A percentile compares a stretch with the other conserved stretches of the same genome.
phyloP scores from a whole-genome alignment of 2,888 invertebrate species.

The Eremobia ochroleuca region DNA sequence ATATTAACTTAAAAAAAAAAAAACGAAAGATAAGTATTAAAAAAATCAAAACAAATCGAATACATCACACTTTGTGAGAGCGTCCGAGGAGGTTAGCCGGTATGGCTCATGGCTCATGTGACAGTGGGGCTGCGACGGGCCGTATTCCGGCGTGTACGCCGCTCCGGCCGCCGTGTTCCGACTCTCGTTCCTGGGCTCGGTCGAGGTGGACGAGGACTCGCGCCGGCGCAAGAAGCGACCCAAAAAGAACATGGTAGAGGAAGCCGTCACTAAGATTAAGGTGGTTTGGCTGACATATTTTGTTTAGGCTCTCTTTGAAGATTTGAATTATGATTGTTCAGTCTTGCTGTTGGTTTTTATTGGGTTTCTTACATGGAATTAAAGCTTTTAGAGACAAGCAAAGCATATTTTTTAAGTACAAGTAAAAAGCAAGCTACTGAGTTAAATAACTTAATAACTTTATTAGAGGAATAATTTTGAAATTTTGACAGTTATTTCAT shows the following conservation, averaged over 20 bases:
- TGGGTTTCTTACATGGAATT: not conserved
- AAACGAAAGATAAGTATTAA: not conserved
- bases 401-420: not conserved
- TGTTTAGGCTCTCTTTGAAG: slow-evolving; percentile 53
- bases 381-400: not conserved
- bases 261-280: slow-evolving; percentile 96
- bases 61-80: slow-evolving; percentile 71
- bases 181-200: slow-evolving; percentile 95
- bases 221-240: slow-evolving; percentile 94
- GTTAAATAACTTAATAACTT: no score
- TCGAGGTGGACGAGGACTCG: slow-evolving; percentile 96
- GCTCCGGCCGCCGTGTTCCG: slow-evolving; percentile 95
- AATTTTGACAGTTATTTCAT: no score
- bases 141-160: slow-evolving; percentile 89
- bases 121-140: slow-evolving; percentile 88
- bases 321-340: not conserved
- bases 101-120: slow-evolving; percentile 68
- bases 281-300: slow-evolving; percentile 89
- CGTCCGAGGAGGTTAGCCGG: slow-evolving; percentile 84
- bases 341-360: slow-evolving; percentile 44
- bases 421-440: not conserved
- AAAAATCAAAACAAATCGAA: slow-evolving; percentile 59
- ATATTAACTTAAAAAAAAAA: no score
- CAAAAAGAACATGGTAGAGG: slow-evolving; percentile 97
- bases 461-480: no score